These are phyloP conservation scores for Chlamydotis undulata DNA, from an alignment of 2,113 vertebrate species.

Conservation along the genomic window DNA sequence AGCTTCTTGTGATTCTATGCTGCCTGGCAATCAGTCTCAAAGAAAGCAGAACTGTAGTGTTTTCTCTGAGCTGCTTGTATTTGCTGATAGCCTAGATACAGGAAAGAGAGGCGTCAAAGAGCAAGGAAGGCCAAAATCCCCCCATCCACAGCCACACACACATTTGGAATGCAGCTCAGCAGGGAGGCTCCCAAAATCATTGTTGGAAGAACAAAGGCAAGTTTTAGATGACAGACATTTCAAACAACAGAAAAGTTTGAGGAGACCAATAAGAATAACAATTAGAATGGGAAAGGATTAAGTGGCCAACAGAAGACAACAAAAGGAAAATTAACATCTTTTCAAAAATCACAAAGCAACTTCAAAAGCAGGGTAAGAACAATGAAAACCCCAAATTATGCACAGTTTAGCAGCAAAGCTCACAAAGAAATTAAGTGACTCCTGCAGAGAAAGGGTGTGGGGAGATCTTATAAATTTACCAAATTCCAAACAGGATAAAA, in stretches of 20 bases:
- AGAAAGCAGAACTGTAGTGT: background rate
- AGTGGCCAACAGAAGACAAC: constrained; percentile 60
- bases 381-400: constrained; percentile 60
- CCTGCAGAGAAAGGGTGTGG: constrained; percentile 65
- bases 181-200: constrained; percentile 50
- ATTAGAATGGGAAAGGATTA: constrained; percentile 60
- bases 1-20: background rate
- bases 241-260: constrained; percentile 49
- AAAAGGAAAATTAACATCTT: constrained; percentile 67
- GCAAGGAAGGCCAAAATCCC: constrained; percentile 32
- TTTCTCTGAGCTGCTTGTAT: background rate
- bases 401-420: constrained; percentile 51
- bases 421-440: constrained; percentile 47
- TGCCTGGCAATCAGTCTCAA: background rate
- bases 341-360: constrained; percentile 59
- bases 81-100: background rate
- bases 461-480: constrained; percentile 43
- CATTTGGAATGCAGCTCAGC: constrained; percentile 36
- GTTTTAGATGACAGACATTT: constrained; percentile 55
- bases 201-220: constrained; percentile 59
- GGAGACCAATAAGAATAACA: constrained; percentile 53
- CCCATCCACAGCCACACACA: constrained; percentile 43
- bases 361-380: constrained; percentile 36
- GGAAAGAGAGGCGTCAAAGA: constrained; percentile 10
- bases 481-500: constrained; percentile 36